Evolutionary conservation across 2,113 vertebrate genomes (phyloP).

Genomic region (Leptobrachium leishanense): DNA sequence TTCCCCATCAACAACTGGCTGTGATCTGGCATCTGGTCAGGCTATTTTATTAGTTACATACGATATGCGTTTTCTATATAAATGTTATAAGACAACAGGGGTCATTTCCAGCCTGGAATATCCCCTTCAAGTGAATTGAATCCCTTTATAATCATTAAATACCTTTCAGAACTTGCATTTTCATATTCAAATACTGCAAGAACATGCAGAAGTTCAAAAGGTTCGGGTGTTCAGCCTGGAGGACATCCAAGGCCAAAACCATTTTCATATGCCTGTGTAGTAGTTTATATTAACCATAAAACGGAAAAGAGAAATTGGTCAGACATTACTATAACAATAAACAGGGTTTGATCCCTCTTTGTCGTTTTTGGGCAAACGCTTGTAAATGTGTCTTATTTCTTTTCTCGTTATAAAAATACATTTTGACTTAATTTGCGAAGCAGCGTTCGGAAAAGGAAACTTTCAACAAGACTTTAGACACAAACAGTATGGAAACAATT

Average conservation of each 20-base stretch:
- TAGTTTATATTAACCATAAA: conserved; percentile 45
- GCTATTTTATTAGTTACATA: too few relatives aligned
- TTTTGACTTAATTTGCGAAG: conserved; percentile 34
- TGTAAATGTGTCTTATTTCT: conserved; percentile 2
- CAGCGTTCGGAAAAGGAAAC: conserved; percentile 14
- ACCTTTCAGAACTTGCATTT: conserved; percentile 21
- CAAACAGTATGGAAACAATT: conserved; percentile 20
- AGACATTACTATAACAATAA: conserved; percentile 38
- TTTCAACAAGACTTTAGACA: conserved; percentile 7
- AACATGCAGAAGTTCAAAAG: conserved; percentile 32
- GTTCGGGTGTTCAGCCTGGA: conserved; percentile 26
- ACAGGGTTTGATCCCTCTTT: conserved; percentile 23
- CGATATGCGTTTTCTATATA: too few relatives aligned
- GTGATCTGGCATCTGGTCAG: too few relatives aligned
- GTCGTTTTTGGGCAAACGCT: conserved; percentile 16
- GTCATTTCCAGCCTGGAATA: too few relatives aligned
- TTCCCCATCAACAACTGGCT: too few relatives aligned
- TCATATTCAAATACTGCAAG: conserved; percentile 34
- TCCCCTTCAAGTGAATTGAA: too few relatives aligned
- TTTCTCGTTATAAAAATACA: conserved; percentile 11
- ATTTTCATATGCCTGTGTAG: conserved; percentile 33
- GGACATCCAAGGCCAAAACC: conserved; percentile 32
- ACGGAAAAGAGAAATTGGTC: conserved; percentile 43
- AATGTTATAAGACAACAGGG: too few relatives aligned
- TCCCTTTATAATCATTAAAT: too few relatives aligned